Evolutionary conservation across 2,888 invertebrate species (phyloP).

Genomic region (Cantharis flavilabris): DNA sequence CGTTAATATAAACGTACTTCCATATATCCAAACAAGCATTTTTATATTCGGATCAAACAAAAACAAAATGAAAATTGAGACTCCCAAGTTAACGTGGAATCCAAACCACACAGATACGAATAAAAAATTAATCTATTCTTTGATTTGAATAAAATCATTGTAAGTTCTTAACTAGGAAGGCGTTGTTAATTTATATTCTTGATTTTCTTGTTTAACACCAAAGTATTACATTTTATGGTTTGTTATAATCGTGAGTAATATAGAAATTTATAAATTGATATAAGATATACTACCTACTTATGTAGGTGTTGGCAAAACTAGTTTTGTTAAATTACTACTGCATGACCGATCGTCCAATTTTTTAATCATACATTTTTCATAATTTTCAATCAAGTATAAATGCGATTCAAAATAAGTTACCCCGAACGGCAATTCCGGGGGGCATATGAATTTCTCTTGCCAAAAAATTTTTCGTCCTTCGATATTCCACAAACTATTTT

Average conservation of each 20-base stretch:
- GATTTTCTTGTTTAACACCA: not conserved
- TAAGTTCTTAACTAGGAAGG: not conserved
- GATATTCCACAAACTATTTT: not conserved
- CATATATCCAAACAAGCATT: no score
- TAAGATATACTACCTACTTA: not conserved
- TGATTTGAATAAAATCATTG: not conserved
- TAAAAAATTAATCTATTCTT: no score
- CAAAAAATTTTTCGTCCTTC: not conserved
- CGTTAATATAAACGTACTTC: not conserved
- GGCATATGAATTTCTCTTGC: not conserved
- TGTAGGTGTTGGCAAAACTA: not conserved
- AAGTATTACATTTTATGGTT: not conserved
- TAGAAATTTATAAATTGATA: not conserved
- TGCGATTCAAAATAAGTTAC: not conserved
- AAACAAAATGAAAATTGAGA: not conserved
- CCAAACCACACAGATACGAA: no score
- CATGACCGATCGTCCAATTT: not conserved
- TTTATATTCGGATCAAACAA: no score
- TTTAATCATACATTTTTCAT: not conserved
- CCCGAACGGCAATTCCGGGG: not conserved
- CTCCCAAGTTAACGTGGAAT: no score
- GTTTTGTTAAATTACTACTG: not conserved
- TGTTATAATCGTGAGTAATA: not conserved
- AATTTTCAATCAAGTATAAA: not conserved
- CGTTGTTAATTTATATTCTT: not conserved